Percentiles rank a stretch among this genome's conserved stretches.
These are phyloP conservation scores for Ctenoplectra terminalis DNA, from an alignment of 1,140 invertebrate species.

Conservation along the genomic window DNA sequence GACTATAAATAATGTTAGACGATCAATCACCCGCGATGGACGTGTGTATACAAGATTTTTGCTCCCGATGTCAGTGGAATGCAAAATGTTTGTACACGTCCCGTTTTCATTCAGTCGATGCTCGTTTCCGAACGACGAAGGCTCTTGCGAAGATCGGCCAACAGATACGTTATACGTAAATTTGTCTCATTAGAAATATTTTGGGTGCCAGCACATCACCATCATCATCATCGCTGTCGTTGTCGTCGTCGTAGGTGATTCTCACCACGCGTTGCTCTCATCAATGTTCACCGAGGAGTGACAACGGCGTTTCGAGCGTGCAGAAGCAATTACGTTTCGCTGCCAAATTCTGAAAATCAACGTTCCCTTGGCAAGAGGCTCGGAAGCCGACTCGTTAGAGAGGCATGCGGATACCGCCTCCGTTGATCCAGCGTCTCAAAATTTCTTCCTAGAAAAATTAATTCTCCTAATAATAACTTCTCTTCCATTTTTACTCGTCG, in stretches of 20 bases:
- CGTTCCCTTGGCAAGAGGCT: slow-evolving; percentile 64
- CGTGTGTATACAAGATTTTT: slow-evolving; percentile 9
- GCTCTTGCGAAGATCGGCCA: slow-evolving; percentile 3
- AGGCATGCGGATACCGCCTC: slow-evolving; percentile 54
- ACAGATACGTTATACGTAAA: slow-evolving; percentile 40
- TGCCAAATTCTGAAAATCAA: slow-evolving; percentile 70
- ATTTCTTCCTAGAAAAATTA: slow-evolving; percentile 1
- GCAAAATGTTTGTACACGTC: not conserved
- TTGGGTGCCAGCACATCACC: slow-evolving; percentile 37
- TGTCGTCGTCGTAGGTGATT: slow-evolving; percentile 11
- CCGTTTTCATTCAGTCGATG: slow-evolving; percentile 26
- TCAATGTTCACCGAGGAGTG: slow-evolving; percentile 31
- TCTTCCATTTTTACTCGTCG: slow-evolving; percentile 1
- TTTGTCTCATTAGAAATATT: slow-evolving; percentile 59
- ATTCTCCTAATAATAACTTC: slow-evolving; percentile 14
- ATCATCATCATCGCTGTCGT: slow-evolving; percentile 9
- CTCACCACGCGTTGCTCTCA: slow-evolving; percentile 7
- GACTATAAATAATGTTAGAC: slow-evolving; percentile 22
- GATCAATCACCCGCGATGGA: not conserved
- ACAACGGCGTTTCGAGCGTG: slow-evolving; percentile 51
- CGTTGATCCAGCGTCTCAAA: slow-evolving; percentile 12
- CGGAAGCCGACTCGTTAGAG: slow-evolving; percentile 70
- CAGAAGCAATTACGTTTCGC: slow-evolving; percentile 50
- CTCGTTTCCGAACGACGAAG: not conserved
- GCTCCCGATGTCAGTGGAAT: not conserved